phyloP scores from a whole-genome alignment of 1,140 invertebrate genomes.

The Bicyclus anynana region DNA sequence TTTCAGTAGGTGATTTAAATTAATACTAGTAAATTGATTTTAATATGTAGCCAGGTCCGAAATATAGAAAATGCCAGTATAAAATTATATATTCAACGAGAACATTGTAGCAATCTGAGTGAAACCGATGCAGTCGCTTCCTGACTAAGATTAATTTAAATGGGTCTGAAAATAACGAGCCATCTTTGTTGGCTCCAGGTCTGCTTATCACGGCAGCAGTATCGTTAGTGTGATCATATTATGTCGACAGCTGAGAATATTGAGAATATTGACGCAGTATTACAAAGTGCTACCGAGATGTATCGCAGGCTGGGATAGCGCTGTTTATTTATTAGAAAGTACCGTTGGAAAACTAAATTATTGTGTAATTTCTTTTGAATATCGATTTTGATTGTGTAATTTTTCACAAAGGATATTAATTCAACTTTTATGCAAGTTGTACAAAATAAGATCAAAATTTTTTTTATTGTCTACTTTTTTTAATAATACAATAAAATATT shows the following conservation, averaged over 20 bases:
- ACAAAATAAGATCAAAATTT: no score
- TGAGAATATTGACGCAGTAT: conserved; percentile 13
- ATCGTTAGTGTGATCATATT: conserved; percentile 12
- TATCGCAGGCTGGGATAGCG: not conserved
- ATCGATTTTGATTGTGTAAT: no score
- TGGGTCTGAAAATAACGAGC: conserved; percentile 16
- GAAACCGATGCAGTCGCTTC: conserved; percentile 1
- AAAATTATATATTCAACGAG: not conserved
- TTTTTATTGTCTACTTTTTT: no score
- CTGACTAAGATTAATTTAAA: conserved; percentile 19
- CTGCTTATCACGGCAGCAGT: conserved; percentile 4
- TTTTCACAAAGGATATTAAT: no score
- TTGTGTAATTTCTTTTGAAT: not conserved
- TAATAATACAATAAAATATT: no score
- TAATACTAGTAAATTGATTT: no score
- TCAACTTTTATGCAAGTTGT: no score
- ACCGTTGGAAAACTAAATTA: conserved; percentile 1
- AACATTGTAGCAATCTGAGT: conserved; percentile 1
- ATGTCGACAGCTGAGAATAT: conserved; percentile 10
- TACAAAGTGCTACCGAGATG: conserved; percentile 11
- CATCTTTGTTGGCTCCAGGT: conserved; percentile 3
- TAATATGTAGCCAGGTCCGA: no score
- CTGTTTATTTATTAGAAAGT: conserved; percentile 5
- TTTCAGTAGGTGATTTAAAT: no score
- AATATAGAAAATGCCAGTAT: no score